phyloP scores from a whole-genome alignment of 2,888 invertebrate species.

The Sussaba pulchella region DNA sequence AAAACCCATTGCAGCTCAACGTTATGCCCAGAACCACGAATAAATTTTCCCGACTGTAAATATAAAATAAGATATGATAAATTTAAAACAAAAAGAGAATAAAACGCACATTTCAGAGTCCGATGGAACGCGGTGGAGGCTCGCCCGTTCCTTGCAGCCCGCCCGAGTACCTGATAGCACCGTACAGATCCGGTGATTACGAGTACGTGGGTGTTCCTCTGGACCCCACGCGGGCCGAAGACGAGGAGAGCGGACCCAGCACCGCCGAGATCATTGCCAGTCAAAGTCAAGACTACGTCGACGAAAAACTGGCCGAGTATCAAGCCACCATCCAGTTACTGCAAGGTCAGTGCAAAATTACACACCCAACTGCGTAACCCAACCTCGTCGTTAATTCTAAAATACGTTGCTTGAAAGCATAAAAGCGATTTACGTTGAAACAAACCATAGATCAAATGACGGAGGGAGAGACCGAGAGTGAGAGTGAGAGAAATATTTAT shows the following conservation, averaged over 20 bases:
- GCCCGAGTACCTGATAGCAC: constrained; percentile 83
- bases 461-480: too few relatives aligned
- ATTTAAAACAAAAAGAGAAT: too few relatives aligned
- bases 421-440: not conserved
- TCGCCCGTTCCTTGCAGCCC: constrained; percentile 80
- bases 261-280: constrained; percentile 97
- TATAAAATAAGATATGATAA: too few relatives aligned
- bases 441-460: too few relatives aligned
- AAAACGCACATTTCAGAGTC: constrained; percentile 75
- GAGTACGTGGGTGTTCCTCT: constrained; percentile 91
- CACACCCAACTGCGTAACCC: too few relatives aligned
- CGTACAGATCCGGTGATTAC: constrained; percentile 86
- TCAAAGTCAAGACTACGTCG: constrained; percentile 97
- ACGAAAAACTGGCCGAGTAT: constrained; percentile 97
- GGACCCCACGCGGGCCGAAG: constrained; percentile 90
- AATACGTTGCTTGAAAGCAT: not conserved
- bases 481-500: too few relatives aligned
- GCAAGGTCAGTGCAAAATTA: constrained; percentile 85
- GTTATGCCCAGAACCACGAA: too few relatives aligned
- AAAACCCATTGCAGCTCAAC: too few relatives aligned
- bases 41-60: too few relatives aligned
- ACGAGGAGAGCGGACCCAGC: constrained; percentile 92
- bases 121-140: constrained; percentile 75
- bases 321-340: constrained; percentile 95
- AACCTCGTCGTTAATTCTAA: not conserved